Evolutionary conservation across 2,888 invertebrate species (phyloP), one percentile per base, ranked within the genome.

Genomic region (Carpatolechia fugitivella): DNA sequence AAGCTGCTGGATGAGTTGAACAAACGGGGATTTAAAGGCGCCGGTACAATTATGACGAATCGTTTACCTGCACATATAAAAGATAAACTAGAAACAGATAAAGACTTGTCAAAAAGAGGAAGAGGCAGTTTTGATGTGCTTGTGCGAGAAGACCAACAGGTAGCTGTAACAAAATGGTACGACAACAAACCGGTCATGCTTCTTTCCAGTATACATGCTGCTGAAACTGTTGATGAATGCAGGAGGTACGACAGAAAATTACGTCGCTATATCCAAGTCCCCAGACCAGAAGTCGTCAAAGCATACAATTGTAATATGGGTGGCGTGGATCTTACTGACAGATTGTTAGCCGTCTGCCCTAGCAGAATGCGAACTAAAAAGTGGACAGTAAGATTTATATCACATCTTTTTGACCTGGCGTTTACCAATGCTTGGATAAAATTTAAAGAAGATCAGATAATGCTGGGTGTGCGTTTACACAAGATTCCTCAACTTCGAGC

Each of bases 281-380:
- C 6, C 29, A 30, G 58, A 49, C 61, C 60, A 24, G 52, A 55
- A 55, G 33, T 57, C 6, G 48, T 60, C 13, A 58, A 49, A 56
- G 41, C 50, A 20, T 64, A 62, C 20, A 63, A 60, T 33, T 18
- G 41, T 20, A 57, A 63, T 18, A 59, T 61, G 59, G 59, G 63
- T 11, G 63, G 63, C 7, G 61, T 61, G 10, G 57, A 60, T 47
- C 44, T 63, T 1, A 55, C 61, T 10, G 60, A 36, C 35, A 36
- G 1, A n/a, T 13, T 13, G 5, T 13, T 36, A 5, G 35, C 35
- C 33, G 33, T 33, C 35, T 35, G 35, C 13, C 36, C 36, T 14
- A n/a, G n/a, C n/a, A 11, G 33, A 4, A 33, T 33, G 33, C 33
- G 33, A 33, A 33, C 33, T 14, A 36, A 36, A n/a, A 36, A 36